phyloP scores from a whole-genome alignment of 1,140 invertebrate genomes.

The Neotoxoptera formosana region DNA sequence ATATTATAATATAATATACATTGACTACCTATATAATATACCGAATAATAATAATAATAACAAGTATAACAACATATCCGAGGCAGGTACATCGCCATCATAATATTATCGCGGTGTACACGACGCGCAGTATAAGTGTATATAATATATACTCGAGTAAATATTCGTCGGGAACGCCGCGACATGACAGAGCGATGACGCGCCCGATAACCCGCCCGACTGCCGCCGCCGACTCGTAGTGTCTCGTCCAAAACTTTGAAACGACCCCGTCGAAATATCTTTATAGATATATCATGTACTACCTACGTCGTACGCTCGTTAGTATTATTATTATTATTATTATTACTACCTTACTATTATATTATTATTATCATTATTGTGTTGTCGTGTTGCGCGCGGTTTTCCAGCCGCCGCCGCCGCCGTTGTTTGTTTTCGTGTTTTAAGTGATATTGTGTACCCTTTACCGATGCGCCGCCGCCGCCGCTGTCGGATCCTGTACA shows the following conservation, averaged over 20 bases:
- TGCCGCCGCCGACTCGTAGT: not conserved
- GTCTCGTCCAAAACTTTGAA: conserved; percentile 7
- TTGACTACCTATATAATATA: not conserved
- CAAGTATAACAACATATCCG: not conserved
- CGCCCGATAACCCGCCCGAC: not conserved
- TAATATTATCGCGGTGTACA: too few relatives aligned
- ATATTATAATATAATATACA: not conserved
- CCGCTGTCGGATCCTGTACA: not conserved
- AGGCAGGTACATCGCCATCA: not conserved
- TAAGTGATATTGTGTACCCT: not conserved
- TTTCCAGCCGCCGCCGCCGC: not conserved
- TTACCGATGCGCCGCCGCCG: not conserved
- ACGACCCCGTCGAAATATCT: not conserved
- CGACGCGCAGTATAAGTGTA: too few relatives aligned
- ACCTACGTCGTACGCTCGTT: not conserved
- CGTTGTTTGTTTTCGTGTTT: not conserved
- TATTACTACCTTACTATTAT: not conserved
- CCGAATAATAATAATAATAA: not conserved
- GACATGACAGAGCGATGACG: not conserved
- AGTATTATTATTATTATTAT: not conserved
- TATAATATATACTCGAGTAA: too few relatives aligned
- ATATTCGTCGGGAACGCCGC: not conserved
- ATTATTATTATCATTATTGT: not conserved
- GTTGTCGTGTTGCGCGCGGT: not conserved
- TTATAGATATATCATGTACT: not conserved